Percentiles rank a stretch among this genome's conserved stretches.
Conservation (phyloP, 2,797 vertebrate genomes). For the Pseudochirops corinnae region DNA sequence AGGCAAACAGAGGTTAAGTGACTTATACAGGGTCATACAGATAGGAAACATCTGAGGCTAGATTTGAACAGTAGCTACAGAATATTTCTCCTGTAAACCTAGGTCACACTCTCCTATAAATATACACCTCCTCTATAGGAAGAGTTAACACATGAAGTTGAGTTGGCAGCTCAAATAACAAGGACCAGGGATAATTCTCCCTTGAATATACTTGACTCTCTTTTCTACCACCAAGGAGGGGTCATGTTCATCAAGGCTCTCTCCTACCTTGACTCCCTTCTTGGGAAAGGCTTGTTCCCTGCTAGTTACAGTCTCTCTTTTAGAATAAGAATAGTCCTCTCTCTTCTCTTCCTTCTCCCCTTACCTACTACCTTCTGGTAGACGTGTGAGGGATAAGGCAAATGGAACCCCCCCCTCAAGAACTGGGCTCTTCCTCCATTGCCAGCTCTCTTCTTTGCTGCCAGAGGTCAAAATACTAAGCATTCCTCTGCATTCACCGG, state of each 20-base stretch:
- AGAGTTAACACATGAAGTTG: background rate
- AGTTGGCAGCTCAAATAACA: background rate
- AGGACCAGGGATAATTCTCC: background rate
- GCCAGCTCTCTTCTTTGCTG: background rate
- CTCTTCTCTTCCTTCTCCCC: background rate
- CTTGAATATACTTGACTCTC: background rate
- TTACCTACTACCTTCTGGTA: background rate
- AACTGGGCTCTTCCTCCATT: background rate
- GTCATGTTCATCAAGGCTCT: background rate
- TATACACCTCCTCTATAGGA: background rate
- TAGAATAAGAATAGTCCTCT: background rate
- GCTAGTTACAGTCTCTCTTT: background rate
- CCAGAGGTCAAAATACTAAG: background rate
- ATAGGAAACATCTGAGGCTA: background rate
- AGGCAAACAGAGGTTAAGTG: background rate
- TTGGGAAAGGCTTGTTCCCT: background rate
- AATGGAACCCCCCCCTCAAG: background rate
- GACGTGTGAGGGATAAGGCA: background rate
- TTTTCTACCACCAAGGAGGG: background rate
- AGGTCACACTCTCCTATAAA: too few relatives aligned
- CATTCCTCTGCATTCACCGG: background rate
- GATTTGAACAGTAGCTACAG: too few relatives aligned
- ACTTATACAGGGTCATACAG: background rate
- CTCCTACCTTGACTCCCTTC: background rate
- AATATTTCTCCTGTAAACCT: too few relatives aligned